Conservation (phyloP, 2,113 vertebrate species). For the Channa maculata region DNA sequence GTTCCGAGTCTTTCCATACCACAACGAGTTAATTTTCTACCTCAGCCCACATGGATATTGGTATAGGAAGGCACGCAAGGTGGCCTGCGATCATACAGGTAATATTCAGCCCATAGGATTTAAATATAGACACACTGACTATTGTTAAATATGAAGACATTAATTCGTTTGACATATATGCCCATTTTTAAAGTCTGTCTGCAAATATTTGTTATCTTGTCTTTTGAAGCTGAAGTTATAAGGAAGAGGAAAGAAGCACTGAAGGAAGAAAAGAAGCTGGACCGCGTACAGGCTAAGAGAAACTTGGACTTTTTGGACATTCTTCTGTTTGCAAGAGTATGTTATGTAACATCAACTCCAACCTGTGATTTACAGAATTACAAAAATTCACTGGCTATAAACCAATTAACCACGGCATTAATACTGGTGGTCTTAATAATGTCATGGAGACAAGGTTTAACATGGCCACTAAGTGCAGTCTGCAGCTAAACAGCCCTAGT, state of each 20-base stretch:
- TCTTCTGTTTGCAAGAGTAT: constrained; percentile 88
- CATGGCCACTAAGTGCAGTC: too few species aligned
- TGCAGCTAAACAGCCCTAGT: too few species aligned
- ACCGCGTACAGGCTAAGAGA: constrained; percentile 81
- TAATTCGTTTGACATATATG: not conserved
- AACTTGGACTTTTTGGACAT: constrained; percentile 93
- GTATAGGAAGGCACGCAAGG: constrained; percentile 81
- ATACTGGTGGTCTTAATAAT: too few species aligned
- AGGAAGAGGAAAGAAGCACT: constrained; percentile 84
- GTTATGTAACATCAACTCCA: constrained; percentile 45
- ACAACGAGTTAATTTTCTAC: constrained; percentile 86
- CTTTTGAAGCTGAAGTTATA: constrained; percentile 82
- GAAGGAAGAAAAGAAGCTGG: constrained; percentile 78
- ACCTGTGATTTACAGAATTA: not conserved
- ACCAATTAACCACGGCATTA: too few species aligned
- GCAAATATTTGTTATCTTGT: not conserved
- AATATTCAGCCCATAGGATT: not conserved
- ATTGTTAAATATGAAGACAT: not conserved
- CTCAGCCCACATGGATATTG: constrained; percentile 87
- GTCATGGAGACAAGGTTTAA: too few species aligned
- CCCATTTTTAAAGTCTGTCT: not conserved
- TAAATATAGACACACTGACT: not conserved
- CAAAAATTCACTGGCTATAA: too few species aligned
- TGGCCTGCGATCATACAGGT: constrained; percentile 88
- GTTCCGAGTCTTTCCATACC: constrained; percentile 83